These are phyloP conservation scores for Hypocryptadius cinnamomeus DNA, from an alignment of 2,113 vertebrate species.

Conservation along the genomic window DNA sequence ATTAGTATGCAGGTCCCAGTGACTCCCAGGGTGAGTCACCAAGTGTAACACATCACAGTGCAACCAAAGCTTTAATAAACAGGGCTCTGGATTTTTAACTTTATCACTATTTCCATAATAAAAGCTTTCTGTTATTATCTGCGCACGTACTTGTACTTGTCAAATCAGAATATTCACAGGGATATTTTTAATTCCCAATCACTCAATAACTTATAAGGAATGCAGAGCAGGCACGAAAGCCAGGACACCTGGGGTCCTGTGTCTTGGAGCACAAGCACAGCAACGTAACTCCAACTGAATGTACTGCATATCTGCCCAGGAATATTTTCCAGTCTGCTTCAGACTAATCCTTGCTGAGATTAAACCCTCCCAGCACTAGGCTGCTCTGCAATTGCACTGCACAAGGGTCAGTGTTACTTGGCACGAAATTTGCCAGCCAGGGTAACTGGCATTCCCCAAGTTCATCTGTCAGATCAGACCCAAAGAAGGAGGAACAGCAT, in stretches of 20 bases:
- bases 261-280: not conserved
- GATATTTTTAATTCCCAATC: not conserved
- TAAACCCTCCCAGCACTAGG: not conserved
- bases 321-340: not conserved
- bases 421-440: not conserved
- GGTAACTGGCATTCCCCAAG: not conserved
- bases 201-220: not conserved
- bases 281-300: fast-evolving
- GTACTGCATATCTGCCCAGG: not conserved
- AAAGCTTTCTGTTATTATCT: conserved; percentile 32
- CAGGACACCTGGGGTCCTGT: not conserved
- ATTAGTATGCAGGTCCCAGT: not conserved
- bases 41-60: not conserved
- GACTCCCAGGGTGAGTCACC: conserved; percentile 4
- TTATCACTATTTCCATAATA: conserved; percentile 41
- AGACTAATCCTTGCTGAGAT: not conserved
- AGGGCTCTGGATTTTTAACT: not conserved
- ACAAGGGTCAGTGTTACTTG: not conserved
- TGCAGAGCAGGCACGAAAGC: not conserved
- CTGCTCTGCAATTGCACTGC: not conserved
- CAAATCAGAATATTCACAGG: conserved; percentile 3
- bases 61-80: conserved; percentile 9
- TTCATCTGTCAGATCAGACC: not conserved
- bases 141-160: conserved; percentile 13
- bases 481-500: not conserved